phyloP scores from a whole-genome alignment of 2,888 invertebrate species.

The Rotaria macrura region DNA sequence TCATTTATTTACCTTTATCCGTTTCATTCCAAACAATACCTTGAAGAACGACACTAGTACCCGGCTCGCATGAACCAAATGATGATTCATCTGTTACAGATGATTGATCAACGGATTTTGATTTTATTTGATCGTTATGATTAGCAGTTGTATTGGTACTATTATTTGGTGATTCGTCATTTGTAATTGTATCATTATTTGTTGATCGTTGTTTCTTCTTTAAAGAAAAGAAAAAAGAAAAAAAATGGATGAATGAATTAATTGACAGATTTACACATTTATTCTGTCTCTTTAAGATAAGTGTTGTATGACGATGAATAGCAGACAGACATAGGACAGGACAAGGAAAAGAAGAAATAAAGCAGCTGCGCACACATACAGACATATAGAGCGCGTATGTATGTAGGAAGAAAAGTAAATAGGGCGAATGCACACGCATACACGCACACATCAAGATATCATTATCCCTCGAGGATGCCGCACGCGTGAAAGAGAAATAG shows the following conservation, averaged over 20 bases:
- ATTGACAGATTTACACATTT: slow-evolving; percentile 15
- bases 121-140: neutral
- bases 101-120: neutral
- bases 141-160: too few species aligned
- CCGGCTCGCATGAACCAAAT: slow-evolving; percentile 90
- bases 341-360: neutral
- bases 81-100: slow-evolving; percentile 26
- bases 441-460: slow-evolving; percentile 12
- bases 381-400: neutral
- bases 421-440: slow-evolving; percentile 10
- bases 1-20: slow-evolving; percentile 75
- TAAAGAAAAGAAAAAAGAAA: neutral
- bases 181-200: neutral
- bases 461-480: slow-evolving; percentile 12
- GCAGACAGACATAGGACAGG: slow-evolving; percentile 1
- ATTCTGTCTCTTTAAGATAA: neutral
- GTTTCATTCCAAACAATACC: slow-evolving; percentile 99
- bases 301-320: slow-evolving; percentile 10
- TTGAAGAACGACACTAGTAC: slow-evolving; percentile 86
- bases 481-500: neutral
- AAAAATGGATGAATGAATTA: neutral
- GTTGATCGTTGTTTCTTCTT: neutral
- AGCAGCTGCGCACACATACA: neutral
- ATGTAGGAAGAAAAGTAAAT: neutral
- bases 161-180: neutral